Percentiles rank a stretch among this genome's conserved stretches.
phyloP scores from a whole-genome alignment of 2,113 vertebrate genomes.

The Gallinago undulata region DNA sequence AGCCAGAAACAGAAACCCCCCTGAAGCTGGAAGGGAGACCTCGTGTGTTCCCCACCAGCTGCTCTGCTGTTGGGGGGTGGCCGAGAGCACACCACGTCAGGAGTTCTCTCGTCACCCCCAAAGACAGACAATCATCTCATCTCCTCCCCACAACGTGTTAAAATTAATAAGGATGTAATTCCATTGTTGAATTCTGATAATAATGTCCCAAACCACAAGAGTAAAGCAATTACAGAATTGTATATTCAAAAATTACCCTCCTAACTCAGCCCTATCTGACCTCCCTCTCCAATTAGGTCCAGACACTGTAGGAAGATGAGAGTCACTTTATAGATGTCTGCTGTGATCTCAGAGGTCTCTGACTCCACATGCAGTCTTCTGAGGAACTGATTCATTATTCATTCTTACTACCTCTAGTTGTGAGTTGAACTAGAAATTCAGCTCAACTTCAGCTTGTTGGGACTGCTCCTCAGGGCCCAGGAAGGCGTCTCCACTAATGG shows the following conservation, averaged over 20 bases:
- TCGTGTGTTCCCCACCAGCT: not conserved
- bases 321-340: not conserved
- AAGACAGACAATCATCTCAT: not conserved
- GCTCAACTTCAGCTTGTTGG: not conserved
- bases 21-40: not conserved
- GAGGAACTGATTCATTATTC: not conserved
- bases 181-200: not conserved
- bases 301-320: not conserved
- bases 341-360: not conserved
- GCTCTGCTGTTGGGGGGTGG: fast-evolving
- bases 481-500: too few species aligned
- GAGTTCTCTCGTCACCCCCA: not conserved
- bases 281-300: not conserved
- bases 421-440: not conserved
- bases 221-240: not conserved
- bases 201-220: not conserved
- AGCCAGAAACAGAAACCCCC: not conserved
- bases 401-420: not conserved
- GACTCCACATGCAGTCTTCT: not conserved
- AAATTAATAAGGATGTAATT: not conserved
- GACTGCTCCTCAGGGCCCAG: fast-evolving
- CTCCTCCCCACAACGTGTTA: not conserved
- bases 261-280: not conserved
- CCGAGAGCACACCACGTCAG: fast-evolving
- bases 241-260: not conserved